Conservation (phyloP, 2,113 vertebrate genomes). For the Podilymbus podiceps region DNA sequence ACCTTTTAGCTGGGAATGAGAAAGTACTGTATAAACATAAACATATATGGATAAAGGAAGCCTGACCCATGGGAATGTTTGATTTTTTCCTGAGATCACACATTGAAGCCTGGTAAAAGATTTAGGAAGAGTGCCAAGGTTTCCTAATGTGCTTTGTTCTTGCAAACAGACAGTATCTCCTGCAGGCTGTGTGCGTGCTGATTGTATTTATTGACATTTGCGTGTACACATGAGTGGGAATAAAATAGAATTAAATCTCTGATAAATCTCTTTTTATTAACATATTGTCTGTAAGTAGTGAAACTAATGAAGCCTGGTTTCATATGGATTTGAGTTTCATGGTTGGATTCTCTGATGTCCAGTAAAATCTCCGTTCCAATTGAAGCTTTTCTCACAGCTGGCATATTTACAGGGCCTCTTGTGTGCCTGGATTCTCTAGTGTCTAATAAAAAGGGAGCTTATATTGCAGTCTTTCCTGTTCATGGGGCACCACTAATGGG, state of each 20-base stretch:
- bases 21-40: not conserved
- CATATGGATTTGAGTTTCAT: not conserved
- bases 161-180: not conserved
- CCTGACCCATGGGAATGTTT: constrained; percentile 31
- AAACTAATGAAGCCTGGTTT: not conserved
- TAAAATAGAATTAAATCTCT: not conserved
- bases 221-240: not conserved
- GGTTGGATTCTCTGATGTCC: not conserved
- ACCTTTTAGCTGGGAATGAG: not conserved
- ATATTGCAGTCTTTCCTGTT: not conserved
- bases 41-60: not conserved
- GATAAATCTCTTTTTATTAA: not conserved
- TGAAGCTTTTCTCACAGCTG: constrained; percentile 22
- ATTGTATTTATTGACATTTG: not conserved
- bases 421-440: constrained; percentile 4
- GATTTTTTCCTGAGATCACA: constrained; percentile 16
- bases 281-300: not conserved
- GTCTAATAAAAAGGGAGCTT: not conserved
- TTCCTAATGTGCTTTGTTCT: constrained; percentile 22
- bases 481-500: not conserved
- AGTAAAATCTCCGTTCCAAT: not conserved
- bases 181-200: not conserved
- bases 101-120: not conserved
- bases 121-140: not conserved
- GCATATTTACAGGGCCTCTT: not conserved